phyloP scores from a whole-genome alignment of 2,113 vertebrate genomes.

The Ciconia stormi region DNA sequence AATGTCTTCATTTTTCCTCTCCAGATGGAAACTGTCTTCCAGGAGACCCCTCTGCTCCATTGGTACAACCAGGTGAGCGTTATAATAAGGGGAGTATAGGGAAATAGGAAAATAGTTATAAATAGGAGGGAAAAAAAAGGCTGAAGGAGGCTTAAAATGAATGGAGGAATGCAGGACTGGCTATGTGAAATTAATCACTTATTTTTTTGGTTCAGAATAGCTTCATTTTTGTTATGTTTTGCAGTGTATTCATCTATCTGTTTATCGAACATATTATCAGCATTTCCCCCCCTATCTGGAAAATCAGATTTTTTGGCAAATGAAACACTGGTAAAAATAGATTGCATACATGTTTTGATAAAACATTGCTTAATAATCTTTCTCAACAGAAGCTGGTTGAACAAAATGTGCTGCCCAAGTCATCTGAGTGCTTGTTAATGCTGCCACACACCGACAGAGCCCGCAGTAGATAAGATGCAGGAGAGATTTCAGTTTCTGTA shows the following conservation, averaged over 20 bases:
- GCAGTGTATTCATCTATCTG: background rate
- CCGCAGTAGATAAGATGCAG: background rate
- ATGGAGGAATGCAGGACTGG: background rate
- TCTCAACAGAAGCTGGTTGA: background rate
- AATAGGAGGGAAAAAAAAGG: rapidly evolving
- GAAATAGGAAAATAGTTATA: background rate
- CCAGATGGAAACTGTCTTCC: slow-evolving; percentile 71
- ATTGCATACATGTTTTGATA: background rate
- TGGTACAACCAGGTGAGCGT: slow-evolving; percentile 72
- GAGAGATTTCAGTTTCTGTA: background rate
- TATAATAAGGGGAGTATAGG: background rate
- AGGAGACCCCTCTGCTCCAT: slow-evolving; percentile 73
- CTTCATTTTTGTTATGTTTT: background rate
- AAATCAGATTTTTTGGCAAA: background rate
- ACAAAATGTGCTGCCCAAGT: background rate
- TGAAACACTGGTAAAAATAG: background rate
- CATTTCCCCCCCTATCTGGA: background rate
- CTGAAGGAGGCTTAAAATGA: background rate
- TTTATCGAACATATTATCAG: background rate
- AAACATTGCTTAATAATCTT: background rate
- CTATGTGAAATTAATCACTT: background rate
- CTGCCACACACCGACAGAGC: background rate
- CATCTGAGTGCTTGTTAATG: background rate
- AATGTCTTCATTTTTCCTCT: slow-evolving; percentile 79
- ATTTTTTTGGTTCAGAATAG: background rate